Base-by-base conservation (phyloP, 2,113 vertebrate genomes). In the Marmota monax region DNA sequence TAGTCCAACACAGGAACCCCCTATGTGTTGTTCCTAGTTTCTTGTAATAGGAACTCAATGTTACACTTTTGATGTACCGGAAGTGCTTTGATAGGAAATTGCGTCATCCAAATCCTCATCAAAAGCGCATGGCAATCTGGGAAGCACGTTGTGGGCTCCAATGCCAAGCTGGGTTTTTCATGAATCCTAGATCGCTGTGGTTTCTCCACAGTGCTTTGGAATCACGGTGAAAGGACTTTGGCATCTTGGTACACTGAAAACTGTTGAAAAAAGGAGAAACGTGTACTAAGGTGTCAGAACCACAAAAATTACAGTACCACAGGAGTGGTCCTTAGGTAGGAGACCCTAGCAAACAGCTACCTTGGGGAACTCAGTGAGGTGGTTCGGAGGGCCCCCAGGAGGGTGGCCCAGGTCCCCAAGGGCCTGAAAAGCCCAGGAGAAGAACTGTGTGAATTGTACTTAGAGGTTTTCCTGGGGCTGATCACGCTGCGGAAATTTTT, bases 291-390 rank as follows among this genome's bases (percentile, higher is more conserved):
- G 16, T 16, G 0, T 77, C 45, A 23, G 92, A 51, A 45, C 51
- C 61, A 91, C 85, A 94, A 63, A 98, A 97, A 92, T 67, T 98
- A 58, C 88, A 88, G 14, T 92, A 98, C 58, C 95, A 56, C 14
- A 94, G 97, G 98, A 83, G 80, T 20, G 85, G 48, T 67, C 84
- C 87, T n/a, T 12, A 93, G 7, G 90, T 94, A 79, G 63, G 84
- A 16, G 95, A 97, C 32, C 96, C 97, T 0, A 11, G n/a, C 23
- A 97, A 96, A 77, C n/a, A 58, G 80, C 92, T 51, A 25, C 37
- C 22, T 63, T 39, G 0, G 42, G 89, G 79, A 18, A 29, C 69
- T 53, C 51, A 5, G 7, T n/a, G 22, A 51, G 0, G 34, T 34
- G 77, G 7, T 39, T 70, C 9, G 0, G 37, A 53, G 45, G 90